These are phyloP conservation scores for Hydrophis major DNA, from an alignment of 2,797 vertebrate genomes.

Conservation along the genomic window DNA sequence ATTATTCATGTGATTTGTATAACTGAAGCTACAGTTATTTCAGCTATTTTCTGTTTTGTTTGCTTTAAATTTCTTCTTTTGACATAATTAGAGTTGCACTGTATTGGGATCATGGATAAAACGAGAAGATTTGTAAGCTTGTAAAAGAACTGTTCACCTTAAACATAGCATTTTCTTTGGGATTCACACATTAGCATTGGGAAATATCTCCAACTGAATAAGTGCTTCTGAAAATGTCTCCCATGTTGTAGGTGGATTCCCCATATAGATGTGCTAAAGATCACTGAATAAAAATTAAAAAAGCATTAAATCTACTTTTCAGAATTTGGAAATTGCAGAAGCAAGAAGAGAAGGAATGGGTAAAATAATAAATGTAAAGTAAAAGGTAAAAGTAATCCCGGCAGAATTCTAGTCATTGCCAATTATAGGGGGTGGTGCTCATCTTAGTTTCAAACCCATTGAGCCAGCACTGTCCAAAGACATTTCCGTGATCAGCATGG, in stretches of 20 bases:
- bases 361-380: background rate
- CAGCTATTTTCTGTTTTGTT: background rate
- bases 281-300: background rate
- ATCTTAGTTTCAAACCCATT: background rate
- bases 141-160: background rate
- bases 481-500: background rate
- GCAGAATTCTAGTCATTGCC: background rate
- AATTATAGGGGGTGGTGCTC: background rate
- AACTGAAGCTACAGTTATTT: background rate
- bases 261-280: background rate
- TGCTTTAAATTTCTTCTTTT: background rate
- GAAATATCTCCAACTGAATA: background rate
- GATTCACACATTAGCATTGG: background rate
- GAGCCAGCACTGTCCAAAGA: background rate
- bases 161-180: background rate
- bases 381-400: background rate
- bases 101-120: background rate
- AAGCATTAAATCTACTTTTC: background rate
- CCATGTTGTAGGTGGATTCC: background rate
- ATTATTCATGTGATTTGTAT: background rate
- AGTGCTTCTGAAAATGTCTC: background rate
- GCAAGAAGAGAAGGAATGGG: background rate
- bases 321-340: background rate
- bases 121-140: background rate
- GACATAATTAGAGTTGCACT: background rate